phyloP scores from a whole-genome alignment of 2,888 invertebrate genomes.

The Baccha elongata region DNA sequence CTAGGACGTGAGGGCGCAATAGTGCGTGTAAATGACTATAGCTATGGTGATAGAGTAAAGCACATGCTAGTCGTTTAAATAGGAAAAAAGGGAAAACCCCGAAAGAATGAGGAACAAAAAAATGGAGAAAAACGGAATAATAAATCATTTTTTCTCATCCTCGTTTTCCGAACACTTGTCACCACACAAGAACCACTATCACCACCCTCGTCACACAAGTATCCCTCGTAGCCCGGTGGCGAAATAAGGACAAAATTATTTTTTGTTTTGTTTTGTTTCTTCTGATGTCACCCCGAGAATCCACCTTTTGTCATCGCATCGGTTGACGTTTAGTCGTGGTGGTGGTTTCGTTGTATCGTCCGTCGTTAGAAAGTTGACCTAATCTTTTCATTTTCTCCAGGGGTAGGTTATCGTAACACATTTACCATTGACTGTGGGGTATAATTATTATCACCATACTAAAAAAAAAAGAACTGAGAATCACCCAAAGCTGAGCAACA shows the following conservation, averaged over 20 bases:
- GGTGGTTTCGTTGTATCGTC: slow-evolving; percentile 4
- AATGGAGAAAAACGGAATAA: slow-evolving; percentile 24
- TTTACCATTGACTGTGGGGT: slow-evolving; percentile 68
- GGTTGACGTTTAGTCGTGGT: background rate
- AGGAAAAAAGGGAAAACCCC: slow-evolving; percentile 21
- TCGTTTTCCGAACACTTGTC: slow-evolving; percentile 28
- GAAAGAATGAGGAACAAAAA: slow-evolving; percentile 12
- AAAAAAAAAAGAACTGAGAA: background rate
- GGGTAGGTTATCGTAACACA: slow-evolving; percentile 69
- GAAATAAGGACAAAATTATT: slow-evolving; percentile 3
- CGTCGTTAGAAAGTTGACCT: slow-evolving; percentile 43
- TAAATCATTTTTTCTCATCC: slow-evolving; percentile 58
- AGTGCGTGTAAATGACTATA: slow-evolving; percentile 57
- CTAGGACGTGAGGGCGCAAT: slow-evolving; percentile 29
- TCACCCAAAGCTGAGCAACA: slow-evolving; percentile 26
- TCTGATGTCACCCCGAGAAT: slow-evolving; percentile 17
- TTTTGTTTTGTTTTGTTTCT: slow-evolving; percentile 6
- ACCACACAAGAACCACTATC: slow-evolving; percentile 30
- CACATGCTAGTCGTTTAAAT: slow-evolving; percentile 43
- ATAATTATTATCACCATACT: slow-evolving; percentile 61
- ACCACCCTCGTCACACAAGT: background rate
- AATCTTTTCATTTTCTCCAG: slow-evolving; percentile 47
- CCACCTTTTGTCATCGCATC: background rate
- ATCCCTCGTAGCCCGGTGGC: background rate
- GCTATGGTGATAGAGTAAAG: slow-evolving; percentile 31